Conservation (phyloP, 1,140 invertebrate genomes). For the Plutomurus gul region DNA sequence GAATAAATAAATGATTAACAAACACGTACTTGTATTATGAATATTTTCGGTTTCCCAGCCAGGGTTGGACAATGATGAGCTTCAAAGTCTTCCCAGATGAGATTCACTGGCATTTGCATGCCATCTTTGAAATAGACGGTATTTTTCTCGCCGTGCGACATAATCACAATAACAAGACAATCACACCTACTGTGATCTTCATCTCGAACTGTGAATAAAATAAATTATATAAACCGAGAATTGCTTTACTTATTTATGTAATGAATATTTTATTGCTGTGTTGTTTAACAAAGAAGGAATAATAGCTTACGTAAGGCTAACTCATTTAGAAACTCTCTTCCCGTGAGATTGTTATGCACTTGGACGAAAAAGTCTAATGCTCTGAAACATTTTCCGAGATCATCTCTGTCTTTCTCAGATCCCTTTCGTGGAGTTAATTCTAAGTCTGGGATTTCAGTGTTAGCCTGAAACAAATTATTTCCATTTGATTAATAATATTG, state of each 20-base stretch:
- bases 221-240: conserved; percentile 39
- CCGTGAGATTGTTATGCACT: conserved; percentile 30
- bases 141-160: conserved; percentile 64
- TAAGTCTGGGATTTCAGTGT: conserved; percentile 53
- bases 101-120: conserved; percentile 56
- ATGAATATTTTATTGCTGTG: not conserved
- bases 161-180: conserved; percentile 60
- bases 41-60: conserved; percentile 62
- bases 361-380: conserved; percentile 45
- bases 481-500: too few species aligned
- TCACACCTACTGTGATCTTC: conserved; percentile 60
- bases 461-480: conserved; percentile 40
- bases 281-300: not conserved
- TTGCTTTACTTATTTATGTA: too few species aligned
- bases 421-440: conserved; percentile 56
- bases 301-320: conserved; percentile 33
- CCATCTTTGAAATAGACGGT: conserved; percentile 62
- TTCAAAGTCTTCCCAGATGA: conserved; percentile 62
- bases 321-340: not conserved
- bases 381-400: conserved; percentile 35
- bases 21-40: conserved; percentile 59
- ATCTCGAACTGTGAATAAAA: conserved; percentile 55
- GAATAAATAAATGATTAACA: not conserved
- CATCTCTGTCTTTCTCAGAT: conserved; percentile 46
- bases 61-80: conserved; percentile 61